Percentiles rank a stretch among this genome's conserved stretches.
phyloP scores from a whole-genome alignment of 2,113 vertebrate species.

The Psilopsiagon aurifrons region DNA sequence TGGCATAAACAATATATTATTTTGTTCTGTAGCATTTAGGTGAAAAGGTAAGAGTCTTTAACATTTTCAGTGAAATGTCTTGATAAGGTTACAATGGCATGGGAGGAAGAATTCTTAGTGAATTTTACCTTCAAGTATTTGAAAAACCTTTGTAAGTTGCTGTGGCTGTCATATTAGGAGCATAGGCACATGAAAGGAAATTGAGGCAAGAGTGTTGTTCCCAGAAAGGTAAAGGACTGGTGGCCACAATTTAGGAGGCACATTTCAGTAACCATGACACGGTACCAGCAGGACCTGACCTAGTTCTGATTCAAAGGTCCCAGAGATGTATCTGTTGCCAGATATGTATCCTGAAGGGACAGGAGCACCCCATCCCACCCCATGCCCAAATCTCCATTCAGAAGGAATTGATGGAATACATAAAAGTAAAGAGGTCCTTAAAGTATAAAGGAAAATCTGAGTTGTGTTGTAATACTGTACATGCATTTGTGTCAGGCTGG shows the following conservation, averaged over 20 bases:
- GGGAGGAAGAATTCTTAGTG: not conserved
- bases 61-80: not conserved
- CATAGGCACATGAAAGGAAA: not conserved
- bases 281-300: not conserved
- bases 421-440: not conserved
- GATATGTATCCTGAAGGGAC: not conserved
- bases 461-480: not conserved
- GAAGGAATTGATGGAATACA: not conserved
- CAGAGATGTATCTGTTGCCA: not conserved
- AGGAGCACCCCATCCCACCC: not conserved
- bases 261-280: not conserved
- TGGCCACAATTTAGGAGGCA: not conserved
- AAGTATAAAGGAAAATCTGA: not conserved
- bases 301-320: not conserved
- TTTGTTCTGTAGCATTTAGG: not conserved
- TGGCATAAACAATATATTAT: not conserved
- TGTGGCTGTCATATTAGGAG: not conserved
- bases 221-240: not conserved
- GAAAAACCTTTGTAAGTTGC: not conserved
- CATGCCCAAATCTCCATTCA: not conserved
- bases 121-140: not conserved
- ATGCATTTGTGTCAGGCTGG: fast-evolving
- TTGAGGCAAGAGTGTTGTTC: not conserved
- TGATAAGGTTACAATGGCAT: not conserved
- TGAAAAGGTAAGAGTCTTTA: not conserved